Conservation (phyloP, 2,797 vertebrate genomes). For the Anas bahamensis region DNA sequence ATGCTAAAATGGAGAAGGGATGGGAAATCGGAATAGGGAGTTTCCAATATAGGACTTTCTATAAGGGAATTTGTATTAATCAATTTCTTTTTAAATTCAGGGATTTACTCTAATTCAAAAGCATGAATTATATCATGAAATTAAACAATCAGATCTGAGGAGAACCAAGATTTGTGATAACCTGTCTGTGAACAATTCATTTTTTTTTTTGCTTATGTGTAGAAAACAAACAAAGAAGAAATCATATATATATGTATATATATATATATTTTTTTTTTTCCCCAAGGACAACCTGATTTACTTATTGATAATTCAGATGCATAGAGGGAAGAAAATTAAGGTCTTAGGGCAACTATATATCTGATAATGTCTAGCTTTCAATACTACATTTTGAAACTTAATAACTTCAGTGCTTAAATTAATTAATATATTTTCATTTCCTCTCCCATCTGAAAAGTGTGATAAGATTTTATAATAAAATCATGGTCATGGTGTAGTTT, state of each 20-base stretch:
- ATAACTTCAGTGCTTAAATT: background rate
- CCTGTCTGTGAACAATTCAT: background rate
- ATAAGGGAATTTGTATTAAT: background rate
- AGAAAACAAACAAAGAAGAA: background rate
- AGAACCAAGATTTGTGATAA: background rate
- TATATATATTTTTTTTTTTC: background rate
- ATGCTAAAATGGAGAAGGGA: background rate
- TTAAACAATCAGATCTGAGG: background rate
- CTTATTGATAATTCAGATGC: background rate
- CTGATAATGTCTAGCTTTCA: background rate
- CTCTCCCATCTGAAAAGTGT: background rate
- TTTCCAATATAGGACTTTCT: background rate
- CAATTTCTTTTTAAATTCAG: background rate
- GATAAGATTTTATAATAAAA: background rate
- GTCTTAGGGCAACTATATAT: rapidly evolving
- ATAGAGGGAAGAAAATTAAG: background rate
- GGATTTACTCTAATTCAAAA: background rate
- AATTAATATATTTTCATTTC: background rate
- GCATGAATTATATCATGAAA: background rate
- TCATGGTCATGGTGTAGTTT: background rate
- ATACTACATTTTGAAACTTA: background rate
- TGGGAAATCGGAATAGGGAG: background rate
- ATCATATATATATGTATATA: background rate
- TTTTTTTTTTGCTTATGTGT: background rate
- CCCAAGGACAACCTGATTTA: background rate